A percentile compares a stretch with the other conserved stretches of the same genome.
These are phyloP conservation scores for Drosophila ogumai DNA, from an alignment of 1,140 invertebrate species.

Conservation along the genomic window DNA sequence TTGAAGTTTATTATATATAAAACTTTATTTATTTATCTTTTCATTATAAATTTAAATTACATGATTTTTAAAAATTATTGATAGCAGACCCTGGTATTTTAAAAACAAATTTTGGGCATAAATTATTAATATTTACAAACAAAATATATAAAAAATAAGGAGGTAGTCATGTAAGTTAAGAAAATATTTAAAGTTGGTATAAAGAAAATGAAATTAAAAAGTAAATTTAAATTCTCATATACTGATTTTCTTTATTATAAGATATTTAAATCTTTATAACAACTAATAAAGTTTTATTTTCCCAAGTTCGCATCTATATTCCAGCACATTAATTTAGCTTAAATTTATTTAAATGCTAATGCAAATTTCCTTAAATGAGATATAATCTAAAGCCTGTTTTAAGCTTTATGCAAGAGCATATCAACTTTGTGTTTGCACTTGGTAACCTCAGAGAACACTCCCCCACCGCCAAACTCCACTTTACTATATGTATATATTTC, in stretches of 20 bases:
- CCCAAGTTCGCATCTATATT: not conserved
- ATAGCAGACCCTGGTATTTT: no score
- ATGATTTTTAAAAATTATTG: not conserved
- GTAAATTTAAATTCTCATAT: no score
- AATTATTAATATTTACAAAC: no score
- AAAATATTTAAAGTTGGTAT: no score
- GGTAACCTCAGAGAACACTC: not conserved
- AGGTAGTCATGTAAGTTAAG: not conserved
- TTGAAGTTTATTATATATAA: not conserved
- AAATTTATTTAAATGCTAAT: conserved; percentile 1
- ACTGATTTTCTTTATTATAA: no score
- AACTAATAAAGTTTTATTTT: conserved; percentile 2
- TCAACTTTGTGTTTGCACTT: conserved; percentile 25
- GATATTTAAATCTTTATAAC: not conserved
- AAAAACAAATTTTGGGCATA: no score
- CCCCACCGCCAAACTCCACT: conserved; percentile 2
- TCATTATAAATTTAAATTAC: not conserved
- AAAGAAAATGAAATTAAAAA: not conserved
- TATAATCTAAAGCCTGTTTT: conserved; percentile 1
- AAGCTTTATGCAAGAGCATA: conserved; percentile 36
- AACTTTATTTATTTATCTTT: no score
- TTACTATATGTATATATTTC: not conserved
- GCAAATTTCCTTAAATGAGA: conserved; percentile 1
- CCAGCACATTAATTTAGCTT: not conserved
- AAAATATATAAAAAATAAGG: not conserved